Conservation (phyloP, 1,140 invertebrate genomes). For the Cydia splendana region DNA sequence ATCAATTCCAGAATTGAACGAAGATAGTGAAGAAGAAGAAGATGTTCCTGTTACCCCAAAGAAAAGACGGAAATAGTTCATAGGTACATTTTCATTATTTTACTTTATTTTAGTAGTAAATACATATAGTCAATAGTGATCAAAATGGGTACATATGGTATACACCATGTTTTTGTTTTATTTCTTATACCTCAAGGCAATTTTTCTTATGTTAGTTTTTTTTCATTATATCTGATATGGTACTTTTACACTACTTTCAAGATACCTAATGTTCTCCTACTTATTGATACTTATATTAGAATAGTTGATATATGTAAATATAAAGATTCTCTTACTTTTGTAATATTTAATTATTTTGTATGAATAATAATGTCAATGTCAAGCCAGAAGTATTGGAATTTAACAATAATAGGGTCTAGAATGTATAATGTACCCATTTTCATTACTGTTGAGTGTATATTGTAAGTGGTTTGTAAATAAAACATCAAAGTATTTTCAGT, state of each 20-base stretch:
- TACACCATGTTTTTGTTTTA: not conserved
- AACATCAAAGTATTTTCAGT: conserved; percentile 27
- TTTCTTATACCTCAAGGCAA: not conserved
- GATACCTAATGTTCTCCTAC: not conserved
- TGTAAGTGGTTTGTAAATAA: conserved; percentile 13
- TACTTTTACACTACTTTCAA: not conserved
- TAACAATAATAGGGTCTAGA: not conserved
- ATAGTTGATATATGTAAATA: no score
- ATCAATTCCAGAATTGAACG: conserved; percentile 10
- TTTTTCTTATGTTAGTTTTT: not conserved
- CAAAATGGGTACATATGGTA: conserved; percentile 11
- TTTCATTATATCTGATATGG: not conserved
- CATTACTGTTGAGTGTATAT: conserved; percentile 10
- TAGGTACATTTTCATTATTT: conserved; percentile 23
- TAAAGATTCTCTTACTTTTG: no score
- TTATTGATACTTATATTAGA: no score
- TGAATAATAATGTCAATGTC: not conserved
- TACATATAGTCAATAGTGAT: not conserved
- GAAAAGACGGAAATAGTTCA: conserved; percentile 18
- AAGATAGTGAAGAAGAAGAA: conserved; percentile 8
- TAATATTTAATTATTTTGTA: no score
- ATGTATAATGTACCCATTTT: not conserved
- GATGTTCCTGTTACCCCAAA: conserved; percentile 13
- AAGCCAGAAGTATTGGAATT: not conserved
- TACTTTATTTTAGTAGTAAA: conserved; percentile 2